Percentiles rank a stretch among this genome's conserved stretches.
phyloP scores from a whole-genome alignment of 2,888 invertebrate genomes.

The Leucophenga maculata region DNA sequence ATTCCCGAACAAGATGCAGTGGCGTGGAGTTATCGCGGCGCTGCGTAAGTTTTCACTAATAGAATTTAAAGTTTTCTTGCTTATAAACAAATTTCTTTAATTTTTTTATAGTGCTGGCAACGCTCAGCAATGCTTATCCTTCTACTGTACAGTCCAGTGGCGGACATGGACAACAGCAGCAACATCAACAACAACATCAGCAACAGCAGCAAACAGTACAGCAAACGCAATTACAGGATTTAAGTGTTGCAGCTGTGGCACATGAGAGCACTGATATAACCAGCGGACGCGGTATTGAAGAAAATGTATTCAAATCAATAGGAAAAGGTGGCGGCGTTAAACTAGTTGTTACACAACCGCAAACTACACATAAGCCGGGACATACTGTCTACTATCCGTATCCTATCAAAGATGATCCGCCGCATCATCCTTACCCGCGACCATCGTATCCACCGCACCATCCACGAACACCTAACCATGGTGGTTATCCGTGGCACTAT shows the following conservation, averaged over 20 bases:
- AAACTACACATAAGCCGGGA: conserved; percentile 13
- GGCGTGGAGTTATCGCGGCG: conserved; percentile 42
- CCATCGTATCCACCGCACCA: conserved; percentile 37
- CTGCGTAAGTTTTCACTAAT: conserved; percentile 42
- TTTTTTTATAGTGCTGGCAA: conserved; percentile 39
- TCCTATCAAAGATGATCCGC: conserved; percentile 48
- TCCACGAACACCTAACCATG: conserved; percentile 33
- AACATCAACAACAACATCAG: conserved; percentile 32
- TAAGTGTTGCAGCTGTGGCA: conserved; percentile 5
- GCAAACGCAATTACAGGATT: not conserved
- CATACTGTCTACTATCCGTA: conserved; percentile 54
- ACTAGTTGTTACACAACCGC: conserved; percentile 44
- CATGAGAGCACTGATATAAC: conserved; percentile 39
- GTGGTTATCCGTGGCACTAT: not conserved
- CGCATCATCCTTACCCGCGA: conserved; percentile 33
- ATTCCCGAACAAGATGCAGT: conserved; percentile 42
- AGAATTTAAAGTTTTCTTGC: not conserved
- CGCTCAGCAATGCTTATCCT: conserved; percentile 34
- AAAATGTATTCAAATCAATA: conserved; percentile 47
- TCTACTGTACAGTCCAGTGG: conserved; percentile 39
- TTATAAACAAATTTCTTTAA: not conserved
- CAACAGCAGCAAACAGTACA: conserved; percentile 22
- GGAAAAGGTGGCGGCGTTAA: conserved; percentile 55
- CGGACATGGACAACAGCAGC: conserved; percentile 40
- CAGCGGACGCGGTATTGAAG: conserved; percentile 47